Evolutionary conservation across 2,113 vertebrate genomes (phyloP), one percentile per base, ranked within the genome.

Genomic region (Hippoglossus stenolepis): DNA sequence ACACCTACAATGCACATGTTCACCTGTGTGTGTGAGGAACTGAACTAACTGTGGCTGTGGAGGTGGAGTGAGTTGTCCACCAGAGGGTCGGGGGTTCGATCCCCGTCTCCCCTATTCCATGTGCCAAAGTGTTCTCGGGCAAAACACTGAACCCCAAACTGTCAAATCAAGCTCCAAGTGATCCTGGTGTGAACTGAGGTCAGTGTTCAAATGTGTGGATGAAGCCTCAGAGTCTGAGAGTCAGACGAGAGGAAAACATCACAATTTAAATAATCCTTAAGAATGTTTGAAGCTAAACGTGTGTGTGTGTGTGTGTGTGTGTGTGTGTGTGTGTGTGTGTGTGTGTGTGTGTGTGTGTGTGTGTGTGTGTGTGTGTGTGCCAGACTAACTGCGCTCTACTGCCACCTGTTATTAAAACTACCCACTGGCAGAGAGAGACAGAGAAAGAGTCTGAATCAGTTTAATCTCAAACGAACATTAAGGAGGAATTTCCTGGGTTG

Each of bases 401-500:
- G 77, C 72, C 65, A 85, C 70, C 82, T 79, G 66, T 73, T 58
- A 77, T 82, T 72, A 85, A 75, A 82, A 58, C 40, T 47, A 61
- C n/a, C 70, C 21, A 35, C 56, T 66, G 65, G 54, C 57, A 73
- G 26, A 61, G 13, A 68, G 26, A 38, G 60, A 62, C 40, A 5
- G 35, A 38, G 35, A 38, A 10, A 38, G 40, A 43, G 12, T 43
- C 3, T 3, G 51, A 81, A 75, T 56, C 65, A 47, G 11, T 70
- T 73, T 69, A 47, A 80, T 85, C 62, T 82, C 11, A 62, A 51
- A 31, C 18, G 2, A 77, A 76, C 72, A 80, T 73, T 65, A 65
- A 72, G 13, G 70, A 85, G 61, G 77, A 14, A 73, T 87, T 86
- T 89, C 75, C 74, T 68, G 57, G 31, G 17, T 28, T 11, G 28